These are phyloP conservation scores for Tiphia femorata DNA, from an alignment of 2,888 invertebrate genomes.

Conservation along the genomic window DNA sequence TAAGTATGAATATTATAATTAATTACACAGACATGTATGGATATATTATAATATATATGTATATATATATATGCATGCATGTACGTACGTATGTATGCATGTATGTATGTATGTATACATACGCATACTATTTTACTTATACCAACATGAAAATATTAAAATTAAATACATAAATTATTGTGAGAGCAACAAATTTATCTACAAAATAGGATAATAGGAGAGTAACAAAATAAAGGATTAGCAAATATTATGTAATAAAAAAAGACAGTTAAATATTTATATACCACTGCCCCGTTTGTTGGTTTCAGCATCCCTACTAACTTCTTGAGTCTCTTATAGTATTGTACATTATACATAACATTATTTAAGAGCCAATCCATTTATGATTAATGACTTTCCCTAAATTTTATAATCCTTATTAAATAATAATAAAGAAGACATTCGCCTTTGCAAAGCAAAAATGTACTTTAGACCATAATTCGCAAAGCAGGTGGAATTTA, in stretches of 20 bases:
- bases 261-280: conserved; percentile 63
- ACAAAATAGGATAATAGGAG: conserved; percentile 67
- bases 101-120: too few relatives aligned
- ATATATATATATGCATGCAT: too few relatives aligned
- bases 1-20: conserved; percentile 56
- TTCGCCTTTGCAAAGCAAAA: too few relatives aligned
- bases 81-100: too few relatives aligned
- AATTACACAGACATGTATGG: too few relatives aligned
- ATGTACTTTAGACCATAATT: too few relatives aligned
- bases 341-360: neutral
- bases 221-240: conserved; percentile 67
- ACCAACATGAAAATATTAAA: conserved; percentile 56
- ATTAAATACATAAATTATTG: conserved; percentile 63
- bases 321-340: conserved; percentile 6
- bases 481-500: too few relatives aligned
- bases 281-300: conserved; percentile 62
- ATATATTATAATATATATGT: too few relatives aligned
- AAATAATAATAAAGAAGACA: neutral
- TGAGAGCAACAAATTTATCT: conserved; percentile 60
- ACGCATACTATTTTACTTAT: conserved; percentile 63
- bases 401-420: neutral
- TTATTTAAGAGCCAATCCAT: neutral
- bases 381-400: neutral
- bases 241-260: conserved; percentile 58
- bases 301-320: conserved; percentile 49